Evolutionary conservation across 2,888 invertebrate species (phyloP).

Genomic region (Bombylius discolor): DNA sequence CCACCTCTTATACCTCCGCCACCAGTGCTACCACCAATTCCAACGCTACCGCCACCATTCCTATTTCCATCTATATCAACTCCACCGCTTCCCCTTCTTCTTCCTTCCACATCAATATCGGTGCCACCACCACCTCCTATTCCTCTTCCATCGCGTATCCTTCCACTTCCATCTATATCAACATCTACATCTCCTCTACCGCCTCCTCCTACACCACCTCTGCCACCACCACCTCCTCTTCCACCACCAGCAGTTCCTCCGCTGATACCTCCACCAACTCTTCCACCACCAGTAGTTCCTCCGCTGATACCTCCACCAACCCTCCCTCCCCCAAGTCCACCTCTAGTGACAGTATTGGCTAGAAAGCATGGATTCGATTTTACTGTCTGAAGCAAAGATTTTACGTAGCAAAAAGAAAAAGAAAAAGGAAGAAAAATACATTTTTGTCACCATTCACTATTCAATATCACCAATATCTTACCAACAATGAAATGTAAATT

Average conservation of each 20-base stretch:
- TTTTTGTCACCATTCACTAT: too few species aligned
- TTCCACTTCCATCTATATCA: slow-evolving; percentile 23
- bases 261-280: slow-evolving; percentile 20
- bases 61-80: slow-evolving; percentile 17
- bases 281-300: slow-evolving; percentile 17
- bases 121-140: slow-evolving; percentile 24
- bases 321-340: slow-evolving; percentile 17
- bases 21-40: slow-evolving; percentile 21
- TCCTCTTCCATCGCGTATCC: slow-evolving; percentile 23
- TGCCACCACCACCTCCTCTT: slow-evolving; percentile 17
- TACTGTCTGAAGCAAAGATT: too few species aligned
- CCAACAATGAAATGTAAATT: too few species aligned
- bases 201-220: slow-evolving; percentile 7
- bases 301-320: slow-evolving; percentile 22
- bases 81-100: slow-evolving; percentile 23
- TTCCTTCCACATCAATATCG: slow-evolving; percentile 25
- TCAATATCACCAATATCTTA: too few species aligned
- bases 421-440: too few species aligned
- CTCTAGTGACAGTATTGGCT: slow-evolving; percentile 20
- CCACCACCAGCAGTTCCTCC: slow-evolving; percentile 17
- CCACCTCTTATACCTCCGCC: slow-evolving; percentile 21
- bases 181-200: slow-evolving; percentile 21
- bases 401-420: too few species aligned
- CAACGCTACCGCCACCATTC: slow-evolving; percentile 20
- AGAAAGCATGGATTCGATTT: too few species aligned